Evolutionary conservation across 2,888 invertebrate species (phyloP), one percentile per base, ranked within the genome.

Genomic region (Hyposoter dolosus): DNA sequence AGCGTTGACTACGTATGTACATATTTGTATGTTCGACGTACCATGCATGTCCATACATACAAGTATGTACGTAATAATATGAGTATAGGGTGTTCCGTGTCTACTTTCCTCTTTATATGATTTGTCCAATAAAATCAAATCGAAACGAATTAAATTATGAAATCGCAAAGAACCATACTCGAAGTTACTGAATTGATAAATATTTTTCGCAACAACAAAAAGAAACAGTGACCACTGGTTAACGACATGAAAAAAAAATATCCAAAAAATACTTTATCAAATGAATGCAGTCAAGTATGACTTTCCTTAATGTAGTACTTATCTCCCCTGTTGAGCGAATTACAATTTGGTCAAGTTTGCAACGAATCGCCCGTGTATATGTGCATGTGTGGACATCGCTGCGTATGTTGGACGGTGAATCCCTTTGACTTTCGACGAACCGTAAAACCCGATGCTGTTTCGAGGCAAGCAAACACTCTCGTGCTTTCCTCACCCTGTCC

Each of bases 391-490:
- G 23, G 32, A 32, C 53, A 60, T 63, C 47, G 45, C 78, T 72
- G 80, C 75, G 23, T 50, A 32, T 63, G 60, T 80, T 81, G 71
- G 79, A 71, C 68, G 72, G 28, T 65, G 84, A 87, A 86, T 88
- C 85, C 87, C 88, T 88, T 88, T 88, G 89, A 88, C 79, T 88
- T 80, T 79, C 84, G 78, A 86, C 85, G 86, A 87, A 85, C 85
- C 85, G 85, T 87, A 85, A 88, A 89, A 86, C 75, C 74, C 78
- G 83, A 86, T 82, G 82, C 82, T 86, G 80, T 77, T 76, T 77
- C 69, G 71, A 23, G 79, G 78, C 72, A 63, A 68, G 66, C 78
- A 84, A 85, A 78, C 75, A 83, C 63, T 75, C 76, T 83, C 72
- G n/a, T 74, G 68, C 71, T 75, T 86, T 68, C 47, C 66, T 81